Percentiles rank a stretch among this genome's conserved stretches.
phyloP scores from a whole-genome alignment of 2,797 vertebrate species.

The Ctenosaura bakeri region DNA sequence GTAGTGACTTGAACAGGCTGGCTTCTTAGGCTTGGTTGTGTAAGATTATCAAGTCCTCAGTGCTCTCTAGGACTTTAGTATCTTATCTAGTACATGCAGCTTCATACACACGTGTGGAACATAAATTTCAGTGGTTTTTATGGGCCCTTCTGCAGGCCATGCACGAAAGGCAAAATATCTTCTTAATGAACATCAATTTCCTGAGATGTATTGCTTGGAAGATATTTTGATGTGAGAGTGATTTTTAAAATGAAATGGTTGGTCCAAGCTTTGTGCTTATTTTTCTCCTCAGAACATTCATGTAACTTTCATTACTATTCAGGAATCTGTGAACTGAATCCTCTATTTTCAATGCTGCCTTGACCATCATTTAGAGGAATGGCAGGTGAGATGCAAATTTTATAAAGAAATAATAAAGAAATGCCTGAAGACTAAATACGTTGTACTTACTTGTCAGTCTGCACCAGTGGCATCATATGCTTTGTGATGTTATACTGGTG shows the following conservation, averaged over 20 bases:
- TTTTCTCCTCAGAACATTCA: conserved; percentile 7
- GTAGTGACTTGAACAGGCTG: not conserved
- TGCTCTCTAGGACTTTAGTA: not conserved
- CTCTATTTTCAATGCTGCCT: not conserved
- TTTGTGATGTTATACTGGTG: not conserved
- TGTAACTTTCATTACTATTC: conserved; percentile 37
- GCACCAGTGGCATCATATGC: not conserved
- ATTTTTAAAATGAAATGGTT: conserved; percentile 12
- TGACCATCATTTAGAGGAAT: not conserved
- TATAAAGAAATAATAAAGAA: not conserved
- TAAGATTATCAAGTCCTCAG: conserved; percentile 10
- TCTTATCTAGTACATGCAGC: not conserved
- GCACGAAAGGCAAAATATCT: conserved; percentile 9
- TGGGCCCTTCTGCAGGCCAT: conserved; percentile 26
- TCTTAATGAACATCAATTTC: conserved; percentile 16
- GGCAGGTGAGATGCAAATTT: not conserved
- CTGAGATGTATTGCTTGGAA: conserved; percentile 20
- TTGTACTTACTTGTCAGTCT: not conserved
- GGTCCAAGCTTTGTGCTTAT: conserved; percentile 7
- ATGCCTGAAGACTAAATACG: not conserved
- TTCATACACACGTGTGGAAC: conserved; percentile 27
- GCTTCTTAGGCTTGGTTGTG: not conserved
- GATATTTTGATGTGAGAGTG: conserved; percentile 22
- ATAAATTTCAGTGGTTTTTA: conserved; percentile 7
- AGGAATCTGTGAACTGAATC: conserved; percentile 7